These are phyloP conservation scores for Nycticorax nycticorax DNA, from an alignment of 2,113 vertebrate species.

Conservation along the genomic window DNA sequence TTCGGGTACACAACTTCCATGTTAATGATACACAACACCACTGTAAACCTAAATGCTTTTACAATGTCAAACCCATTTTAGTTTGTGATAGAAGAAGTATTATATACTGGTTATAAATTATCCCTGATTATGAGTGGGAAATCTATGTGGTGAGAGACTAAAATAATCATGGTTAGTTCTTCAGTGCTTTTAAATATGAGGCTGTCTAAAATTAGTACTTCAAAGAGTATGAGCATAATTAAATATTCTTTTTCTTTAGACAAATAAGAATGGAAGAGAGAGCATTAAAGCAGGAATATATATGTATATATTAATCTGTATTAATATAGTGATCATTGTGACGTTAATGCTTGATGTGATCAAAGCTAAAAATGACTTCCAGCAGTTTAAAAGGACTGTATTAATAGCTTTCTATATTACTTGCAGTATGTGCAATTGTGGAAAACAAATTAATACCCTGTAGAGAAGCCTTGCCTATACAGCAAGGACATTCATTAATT, in stretches of 20 bases:
- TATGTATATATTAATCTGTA: conserved; percentile 22
- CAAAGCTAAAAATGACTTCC: conserved; percentile 54
- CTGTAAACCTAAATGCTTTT: not conserved
- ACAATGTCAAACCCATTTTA: not conserved
- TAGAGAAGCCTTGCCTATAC: conserved; percentile 10
- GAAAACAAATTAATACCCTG: conserved; percentile 33
- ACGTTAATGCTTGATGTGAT: conserved; percentile 44
- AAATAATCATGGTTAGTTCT: not conserved
- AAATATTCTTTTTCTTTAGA: not conserved
- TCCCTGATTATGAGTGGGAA: not conserved
- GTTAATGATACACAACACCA: not conserved
- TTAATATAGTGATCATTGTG: conserved; percentile 50
- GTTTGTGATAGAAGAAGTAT: not conserved
- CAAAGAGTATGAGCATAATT: not conserved
- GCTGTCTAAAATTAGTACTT: not conserved
- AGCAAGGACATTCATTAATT: conserved; percentile 28
- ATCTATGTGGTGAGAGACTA: not conserved
- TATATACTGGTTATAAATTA: not conserved
- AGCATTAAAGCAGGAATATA: not conserved
- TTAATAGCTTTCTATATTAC: conserved; percentile 34
- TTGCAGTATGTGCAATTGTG: not conserved
- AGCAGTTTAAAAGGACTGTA: conserved; percentile 32
- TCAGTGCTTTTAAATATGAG: not conserved
- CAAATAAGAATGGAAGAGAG: not conserved
- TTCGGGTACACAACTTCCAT: not conserved